Evolutionary conservation across 2,113 vertebrate species (phyloP), one percentile per base, ranked within the genome.

Genomic region (Ptychochromis oligacanthus): DNA sequence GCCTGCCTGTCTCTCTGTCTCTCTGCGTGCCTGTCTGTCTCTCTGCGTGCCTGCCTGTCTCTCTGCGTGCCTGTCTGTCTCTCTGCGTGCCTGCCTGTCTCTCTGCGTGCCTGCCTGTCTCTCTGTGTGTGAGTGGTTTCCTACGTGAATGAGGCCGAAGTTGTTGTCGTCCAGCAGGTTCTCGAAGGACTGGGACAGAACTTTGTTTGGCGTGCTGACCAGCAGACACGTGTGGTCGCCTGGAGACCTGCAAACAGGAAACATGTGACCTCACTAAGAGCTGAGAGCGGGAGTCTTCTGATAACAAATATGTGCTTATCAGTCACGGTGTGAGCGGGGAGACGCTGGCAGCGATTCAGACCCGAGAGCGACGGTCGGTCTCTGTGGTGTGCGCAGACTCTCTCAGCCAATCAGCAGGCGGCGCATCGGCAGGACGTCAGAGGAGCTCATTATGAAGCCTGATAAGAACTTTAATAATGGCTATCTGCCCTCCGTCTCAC

Each of bases 401-500:
- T 70, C 49, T 28, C 65, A 52, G 10, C 65, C 65, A 70, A 70
- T 70, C 65, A 13, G 43, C 65, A 70, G 65, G 43, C 43, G 46
- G 40, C 40, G 0, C 2, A 1, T 38, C 60, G 46, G 59, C n/a
- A 31, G 14, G 76, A 62, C 26, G n/a, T 79, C 77, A 61, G 49
- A 52, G 49, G 49, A 52, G 15, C 15, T 52, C 65, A 52, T 52
- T 70, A 31, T 49, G 24, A 52, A 70, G 43, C 24, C 61, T 89
- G 97, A 98, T 97, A 98, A 97, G 95, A 97, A 96, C 95, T 97
- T 97, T 97, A 98, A 98, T 98, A 97, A 97, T 83, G 89, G 91
- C 93, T 97, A 96, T 96, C 96, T 93, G 84, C 65, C 65, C 65
- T 46, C 17, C 3, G 65, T 91, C 86, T 91, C 89, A 91, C 91